phyloP scores from a whole-genome alignment of 37 sponge, comb jelly and placozoan genomes.

The Halichondria panicea region DNA sequence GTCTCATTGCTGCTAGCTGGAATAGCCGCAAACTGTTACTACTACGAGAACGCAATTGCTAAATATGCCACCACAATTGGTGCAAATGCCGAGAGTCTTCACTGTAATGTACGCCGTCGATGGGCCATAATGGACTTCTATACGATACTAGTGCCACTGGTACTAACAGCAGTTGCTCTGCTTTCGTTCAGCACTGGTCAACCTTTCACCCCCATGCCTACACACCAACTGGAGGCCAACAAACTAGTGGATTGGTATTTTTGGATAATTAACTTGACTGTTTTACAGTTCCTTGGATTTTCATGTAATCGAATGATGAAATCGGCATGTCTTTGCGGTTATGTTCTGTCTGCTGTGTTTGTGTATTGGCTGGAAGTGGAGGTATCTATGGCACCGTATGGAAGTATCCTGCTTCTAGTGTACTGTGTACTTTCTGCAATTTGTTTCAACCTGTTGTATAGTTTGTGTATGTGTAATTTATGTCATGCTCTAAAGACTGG shows the following conservation, averaged over 20 bases:
- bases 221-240: not conserved
- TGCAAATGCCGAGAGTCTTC: not conserved
- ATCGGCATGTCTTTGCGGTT: not conserved
- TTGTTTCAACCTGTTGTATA: not conserved
- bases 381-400: not conserved
- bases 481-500: not conserved
- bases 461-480: constrained; percentile 6
- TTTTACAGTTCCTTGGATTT: not conserved
- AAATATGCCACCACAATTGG: constrained; percentile 9
- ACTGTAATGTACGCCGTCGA: not conserved
- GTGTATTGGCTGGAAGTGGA: not conserved
- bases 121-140: constrained; percentile 12
- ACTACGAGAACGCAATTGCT: constrained; percentile 25
- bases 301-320: constrained; percentile 1
- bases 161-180: not conserved
- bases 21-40: not conserved
- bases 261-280: constrained; percentile 3
- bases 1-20: not conserved
- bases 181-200: constrained; percentile 9
- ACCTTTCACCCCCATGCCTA: constrained; percentile 6
- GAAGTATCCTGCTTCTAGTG: not conserved
- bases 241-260: constrained; percentile 18
- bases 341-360: not conserved
- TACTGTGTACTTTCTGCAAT: not conserved
- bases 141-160: not conserved